Base-by-base conservation (phyloP, 2,797 vertebrate genomes). In the Acipenser ruthenus region DNA sequence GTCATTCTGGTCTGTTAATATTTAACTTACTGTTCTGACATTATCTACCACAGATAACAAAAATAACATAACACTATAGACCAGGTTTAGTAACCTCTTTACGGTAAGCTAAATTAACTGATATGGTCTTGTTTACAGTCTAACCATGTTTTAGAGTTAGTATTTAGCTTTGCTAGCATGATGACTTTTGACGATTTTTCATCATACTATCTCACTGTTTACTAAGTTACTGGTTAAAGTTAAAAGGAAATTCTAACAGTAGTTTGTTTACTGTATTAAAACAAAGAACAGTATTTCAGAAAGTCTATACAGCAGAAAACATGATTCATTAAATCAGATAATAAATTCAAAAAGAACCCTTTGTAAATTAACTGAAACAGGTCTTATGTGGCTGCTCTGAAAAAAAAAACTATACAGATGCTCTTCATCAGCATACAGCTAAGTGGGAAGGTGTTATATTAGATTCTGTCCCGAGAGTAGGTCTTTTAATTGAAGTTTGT, bases 381-480 rank as follows among this genome's bases (percentile, higher is more conserved):
- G 37, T 59, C 58, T 52, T 13, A 23, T 60, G 50, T 61, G 50
- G 23, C 53, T 65, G 68, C 55, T 37, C 10, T 65, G 47, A 5
- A 53, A 15, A 37, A 10, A 23, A 52, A 66, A 12, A 66, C 61
- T 67, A 61, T 49, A 13, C 52, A 63, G 12, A 66, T 48, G 10
- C n/a, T 61, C 61, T 61, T 37, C 64, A 56, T 55, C 67, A 70
- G 60, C 66, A 70, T 13, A 65, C 58, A n/a, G 8, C 62, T 70
- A 65, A 65, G 51, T 68, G 67, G 51, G 51, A 66, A 68, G n/a
- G 13, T 67, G 70, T 69, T 60, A 69, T 62, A 70, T 66, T 66
- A 58, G 59, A 70, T 66, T 63, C 51, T n/a, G 49, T 62, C 48
- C 53, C 65, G 51, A 1, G 12, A 56, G 49, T 18, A n/a, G 65